Conservation (phyloP, 2,113 vertebrate species). For the Elgaria multicarinata region DNA sequence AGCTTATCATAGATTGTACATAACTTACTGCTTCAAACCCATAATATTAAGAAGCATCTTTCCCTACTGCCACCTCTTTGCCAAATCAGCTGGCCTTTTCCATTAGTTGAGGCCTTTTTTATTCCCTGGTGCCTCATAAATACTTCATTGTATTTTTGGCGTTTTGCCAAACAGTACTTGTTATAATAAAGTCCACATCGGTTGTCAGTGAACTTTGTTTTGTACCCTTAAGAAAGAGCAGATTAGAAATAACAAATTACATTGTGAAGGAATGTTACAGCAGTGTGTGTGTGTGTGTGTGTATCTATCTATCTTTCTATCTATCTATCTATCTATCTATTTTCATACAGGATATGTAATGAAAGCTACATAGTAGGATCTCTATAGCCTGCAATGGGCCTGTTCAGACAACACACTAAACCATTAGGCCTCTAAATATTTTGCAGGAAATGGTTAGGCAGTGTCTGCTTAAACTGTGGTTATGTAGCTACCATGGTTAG, state of each 20-base stretch:
- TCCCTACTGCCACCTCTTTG: background rate
- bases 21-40: background rate
- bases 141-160: background rate
- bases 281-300: too few species aligned
- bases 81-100: background rate
- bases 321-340: too few species aligned
- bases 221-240: background rate
- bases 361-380: background rate
- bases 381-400: too few species aligned
- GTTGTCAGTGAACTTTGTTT: conserved; percentile 16
- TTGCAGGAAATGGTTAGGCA: too few species aligned
- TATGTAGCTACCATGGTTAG: too few species aligned
- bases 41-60: background rate
- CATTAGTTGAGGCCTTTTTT: background rate
- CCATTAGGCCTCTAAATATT: too few species aligned
- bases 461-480: too few species aligned
- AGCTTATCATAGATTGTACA: background rate
- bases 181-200: conserved; percentile 13
- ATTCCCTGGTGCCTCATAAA: background rate
- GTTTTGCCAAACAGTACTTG: background rate
- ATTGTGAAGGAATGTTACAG: background rate
- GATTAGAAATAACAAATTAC: conserved; percentile 16
- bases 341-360: background rate
- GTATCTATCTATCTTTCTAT: too few species aligned
- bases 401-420: too few species aligned